phyloP scores from a whole-genome alignment of 2,113 vertebrate species.

The Eulemur rufifrons region DNA sequence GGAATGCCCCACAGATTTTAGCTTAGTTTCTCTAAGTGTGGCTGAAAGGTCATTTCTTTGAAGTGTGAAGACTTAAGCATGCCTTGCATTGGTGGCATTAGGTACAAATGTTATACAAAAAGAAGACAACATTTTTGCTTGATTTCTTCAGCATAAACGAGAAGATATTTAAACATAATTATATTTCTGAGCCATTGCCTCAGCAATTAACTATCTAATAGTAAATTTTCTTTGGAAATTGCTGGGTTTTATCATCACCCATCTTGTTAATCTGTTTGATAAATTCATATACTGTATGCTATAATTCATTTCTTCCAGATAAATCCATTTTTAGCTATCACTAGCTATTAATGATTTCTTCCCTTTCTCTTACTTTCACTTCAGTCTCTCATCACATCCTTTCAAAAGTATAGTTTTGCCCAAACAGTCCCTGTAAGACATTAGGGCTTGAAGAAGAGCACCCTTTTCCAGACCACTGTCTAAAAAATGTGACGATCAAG shows the following conservation, averaged over 20 bases:
- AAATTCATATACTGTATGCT: neutral
- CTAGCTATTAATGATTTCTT: neutral
- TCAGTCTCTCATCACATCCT: neutral
- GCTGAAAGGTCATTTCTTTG: slow-evolving; percentile 88
- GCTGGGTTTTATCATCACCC: neutral
- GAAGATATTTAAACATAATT: slow-evolving; percentile 56
- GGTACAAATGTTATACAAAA: slow-evolving; percentile 74
- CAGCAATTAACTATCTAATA: neutral
- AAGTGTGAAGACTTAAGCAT: slow-evolving; percentile 85
- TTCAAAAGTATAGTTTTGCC: neutral
- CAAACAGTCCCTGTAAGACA: neutral
- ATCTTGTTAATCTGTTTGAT: neutral
- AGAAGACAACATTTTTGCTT: slow-evolving; percentile 68
- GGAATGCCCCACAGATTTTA: slow-evolving; percentile 84
- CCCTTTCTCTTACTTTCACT: neutral
- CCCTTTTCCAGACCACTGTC: neutral
- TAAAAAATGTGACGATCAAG: neutral
- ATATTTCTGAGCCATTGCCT: slow-evolving; percentile 10
- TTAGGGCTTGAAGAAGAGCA: neutral
- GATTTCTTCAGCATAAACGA: slow-evolving; percentile 51
- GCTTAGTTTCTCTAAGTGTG: slow-evolving; percentile 86
- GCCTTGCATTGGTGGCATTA: slow-evolving; percentile 81
- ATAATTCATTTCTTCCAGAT: neutral
- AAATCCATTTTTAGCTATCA: neutral
- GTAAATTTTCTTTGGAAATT: neutral